phyloP scores from a whole-genome alignment of 2,888 invertebrate species.

The Cacoxenus indagator region DNA sequence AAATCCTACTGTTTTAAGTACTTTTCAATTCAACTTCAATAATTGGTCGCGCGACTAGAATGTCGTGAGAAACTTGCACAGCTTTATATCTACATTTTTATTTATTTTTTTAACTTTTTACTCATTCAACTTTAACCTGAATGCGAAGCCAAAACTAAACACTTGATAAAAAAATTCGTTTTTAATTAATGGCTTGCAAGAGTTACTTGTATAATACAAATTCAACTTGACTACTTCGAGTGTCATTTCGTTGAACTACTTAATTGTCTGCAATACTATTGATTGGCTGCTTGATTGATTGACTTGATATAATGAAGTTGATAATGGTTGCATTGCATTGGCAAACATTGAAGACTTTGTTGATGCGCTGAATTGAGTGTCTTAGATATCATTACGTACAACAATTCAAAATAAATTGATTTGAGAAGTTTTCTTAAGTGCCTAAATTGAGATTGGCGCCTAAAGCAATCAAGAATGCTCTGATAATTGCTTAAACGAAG shows the following conservation, averaged over 20 bases:
- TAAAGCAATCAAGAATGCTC: background rate
- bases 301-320: background rate
- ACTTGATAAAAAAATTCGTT: too few relatives aligned
- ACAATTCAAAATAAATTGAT: background rate
- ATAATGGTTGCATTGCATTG: background rate
- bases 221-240: background rate
- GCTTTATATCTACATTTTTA: too few relatives aligned
- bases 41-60: too few relatives aligned
- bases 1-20: too few relatives aligned
- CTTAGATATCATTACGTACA: background rate
- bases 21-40: too few relatives aligned
- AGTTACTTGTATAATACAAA: too few relatives aligned
- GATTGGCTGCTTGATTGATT: constrained; percentile 2
- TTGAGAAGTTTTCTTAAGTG: background rate
- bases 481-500: background rate
- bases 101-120: too few relatives aligned
- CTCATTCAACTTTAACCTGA: too few relatives aligned
- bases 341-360: background rate
- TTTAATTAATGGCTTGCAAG: too few relatives aligned
- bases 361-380: background rate
- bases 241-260: background rate
- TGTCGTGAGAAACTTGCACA: too few relatives aligned
- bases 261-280: background rate
- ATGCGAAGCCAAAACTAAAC: too few relatives aligned
- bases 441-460: constrained; percentile 12